These are phyloP conservation scores for Oryzias curvinotus DNA, from an alignment of 2,113 vertebrate species.

Conservation along the genomic window DNA sequence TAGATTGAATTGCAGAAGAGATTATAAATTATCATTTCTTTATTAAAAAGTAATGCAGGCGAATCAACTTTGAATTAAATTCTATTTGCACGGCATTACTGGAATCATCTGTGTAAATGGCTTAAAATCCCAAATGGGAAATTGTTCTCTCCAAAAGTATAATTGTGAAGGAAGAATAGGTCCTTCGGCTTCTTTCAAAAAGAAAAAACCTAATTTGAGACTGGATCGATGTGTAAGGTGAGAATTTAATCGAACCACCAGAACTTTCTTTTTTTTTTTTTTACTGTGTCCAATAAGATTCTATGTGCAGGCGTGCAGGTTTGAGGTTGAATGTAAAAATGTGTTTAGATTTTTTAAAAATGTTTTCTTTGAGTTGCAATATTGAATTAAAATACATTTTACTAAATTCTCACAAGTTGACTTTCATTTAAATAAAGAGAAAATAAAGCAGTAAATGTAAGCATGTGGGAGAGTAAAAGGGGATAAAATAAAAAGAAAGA, in stretches of 20 bases:
- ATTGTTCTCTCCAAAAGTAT: constrained; percentile 63
- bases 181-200: constrained; percentile 49
- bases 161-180: constrained; percentile 61
- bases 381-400: too few species aligned
- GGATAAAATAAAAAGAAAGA: too few species aligned
- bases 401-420: too few species aligned
- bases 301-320: too few species aligned
- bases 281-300: background rate
- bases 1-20: constrained; percentile 74
- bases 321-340: too few species aligned
- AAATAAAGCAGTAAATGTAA: too few species aligned
- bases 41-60: constrained; percentile 81
- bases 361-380: too few species aligned
- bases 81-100: constrained; percentile 81
- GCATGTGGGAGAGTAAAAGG: too few species aligned
- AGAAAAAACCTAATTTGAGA: constrained; percentile 60
- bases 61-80: constrained; percentile 83
- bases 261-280: background rate
- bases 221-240: constrained; percentile 41
- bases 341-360: too few species aligned
- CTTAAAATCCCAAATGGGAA: constrained; percentile 77
- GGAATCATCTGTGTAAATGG: constrained; percentile 81
- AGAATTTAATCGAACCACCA: constrained; percentile 33
- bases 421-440: too few species aligned
- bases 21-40: constrained; percentile 80